Base-by-base conservation (phyloP, 2,888 invertebrate species). In the Rhaphigaster nebulosa region DNA sequence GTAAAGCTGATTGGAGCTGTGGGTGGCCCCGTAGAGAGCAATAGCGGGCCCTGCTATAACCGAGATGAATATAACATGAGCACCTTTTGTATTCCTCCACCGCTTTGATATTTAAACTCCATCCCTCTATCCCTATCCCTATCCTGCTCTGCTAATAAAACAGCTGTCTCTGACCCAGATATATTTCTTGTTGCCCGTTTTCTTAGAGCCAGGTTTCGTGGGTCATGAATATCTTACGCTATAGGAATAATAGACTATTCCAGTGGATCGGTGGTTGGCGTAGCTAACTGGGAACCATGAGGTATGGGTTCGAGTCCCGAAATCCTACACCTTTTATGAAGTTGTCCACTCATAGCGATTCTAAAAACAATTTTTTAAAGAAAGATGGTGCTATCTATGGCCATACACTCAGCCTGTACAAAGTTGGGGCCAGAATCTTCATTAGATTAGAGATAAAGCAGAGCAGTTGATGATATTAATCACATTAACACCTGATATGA, bases 41-140 rank as follows among this genome's bases (percentile, higher is more conserved):
- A 89, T 89, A 89, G n/a, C 87, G 13, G 34, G 45, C 52, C 45
- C 52, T 50, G 65, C 70, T 89, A 89, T 76, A 70, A 76, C 89
- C 60, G 76, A 15, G 70, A 89, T 89, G 89, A 89, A 89, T 89
- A 89, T 89, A 89, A 89, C 89, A 89, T 89, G 89, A 89, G 89
- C 89, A 89, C 65, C 89, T 89, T 89, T 89, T 89, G 89, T 89
- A 89, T 76, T 76, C 76, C 89, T 89, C 45, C 56, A 41, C 45
- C 60, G 70, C 89, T 89, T 89, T 89, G 89, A 89, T 89, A 89
- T 89, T 89, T 89, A 89, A 89, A 89, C 89, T 84, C 45, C 84
- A 50, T 50, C 84, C 84, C 84, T 84, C 84, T 50, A 84, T 84
- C 45, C 84, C 84, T 84, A 84, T n/a, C 45, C 84, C 84, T 84